A percentile compares a stretch with the other conserved stretches of the same genome.
phyloP scores from a whole-genome alignment of 2,797 vertebrate genomes.

The Myotis pilosus region DNA sequence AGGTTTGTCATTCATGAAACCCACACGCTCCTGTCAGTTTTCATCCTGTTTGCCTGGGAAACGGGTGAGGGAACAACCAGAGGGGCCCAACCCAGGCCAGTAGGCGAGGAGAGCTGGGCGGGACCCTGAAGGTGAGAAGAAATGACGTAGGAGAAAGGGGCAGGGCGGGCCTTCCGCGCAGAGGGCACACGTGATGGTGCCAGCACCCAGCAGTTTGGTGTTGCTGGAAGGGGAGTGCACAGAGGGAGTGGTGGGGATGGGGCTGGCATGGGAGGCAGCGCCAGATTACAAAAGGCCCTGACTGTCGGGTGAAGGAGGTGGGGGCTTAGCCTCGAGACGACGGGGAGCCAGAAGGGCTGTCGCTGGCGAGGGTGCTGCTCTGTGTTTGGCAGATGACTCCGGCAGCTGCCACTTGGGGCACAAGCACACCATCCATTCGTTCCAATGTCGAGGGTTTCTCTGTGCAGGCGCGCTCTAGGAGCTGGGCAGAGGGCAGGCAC shows the following conservation, averaged over 20 bases:
- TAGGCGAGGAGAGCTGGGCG: not conserved
- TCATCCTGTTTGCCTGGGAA: too few species aligned
- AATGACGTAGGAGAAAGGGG: not conserved
- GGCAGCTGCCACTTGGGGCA: not conserved
- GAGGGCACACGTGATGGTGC: not conserved
- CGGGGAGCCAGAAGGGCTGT: not conserved
- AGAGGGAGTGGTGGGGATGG: not conserved
- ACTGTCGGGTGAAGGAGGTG: not conserved
- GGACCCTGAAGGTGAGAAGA: not conserved
- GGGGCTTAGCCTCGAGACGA: not conserved
- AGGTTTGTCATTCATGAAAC: not conserved
- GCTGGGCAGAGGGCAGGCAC: not conserved
- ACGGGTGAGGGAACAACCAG: not conserved
- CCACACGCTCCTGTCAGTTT: rapidly evolving
- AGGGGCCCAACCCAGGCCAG: not conserved
- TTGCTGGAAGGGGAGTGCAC: not conserved
- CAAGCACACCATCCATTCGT: not conserved
- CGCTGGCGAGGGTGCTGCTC: not conserved
- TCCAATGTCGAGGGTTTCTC: not conserved
- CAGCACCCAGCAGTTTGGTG: not conserved
- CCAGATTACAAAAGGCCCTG: not conserved
- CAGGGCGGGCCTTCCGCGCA: not conserved
- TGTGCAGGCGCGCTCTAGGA: not conserved
- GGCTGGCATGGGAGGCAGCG: not conserved
- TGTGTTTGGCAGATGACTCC: not conserved